These are phyloP conservation scores for Cliona cf. orientalis DNA, from an alignment of 37 sponge, comb jelly and placozoan genomes.

Conservation along the genomic window DNA sequence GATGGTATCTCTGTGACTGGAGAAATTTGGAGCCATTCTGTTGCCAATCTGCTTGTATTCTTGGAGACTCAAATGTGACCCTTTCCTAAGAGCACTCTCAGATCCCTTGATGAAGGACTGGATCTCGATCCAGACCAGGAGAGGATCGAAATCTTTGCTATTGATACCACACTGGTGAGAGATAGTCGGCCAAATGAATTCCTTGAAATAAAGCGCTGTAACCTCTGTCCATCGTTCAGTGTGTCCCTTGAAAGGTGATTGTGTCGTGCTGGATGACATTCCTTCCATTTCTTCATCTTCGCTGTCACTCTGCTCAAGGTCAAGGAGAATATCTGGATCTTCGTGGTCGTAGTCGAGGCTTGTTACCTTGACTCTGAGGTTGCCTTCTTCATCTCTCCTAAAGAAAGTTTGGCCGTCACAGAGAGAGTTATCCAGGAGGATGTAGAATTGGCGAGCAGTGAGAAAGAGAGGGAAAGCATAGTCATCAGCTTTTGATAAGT, in stretches of 20 bases:
- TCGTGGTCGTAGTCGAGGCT: slow-evolving; percentile 65
- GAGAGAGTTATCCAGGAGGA: slow-evolving; percentile 78
- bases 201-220: slow-evolving; percentile 66
- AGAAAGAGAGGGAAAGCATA: slow-evolving; percentile 71
- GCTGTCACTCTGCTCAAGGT: slow-evolving; percentile 48
- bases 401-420: slow-evolving; percentile 57
- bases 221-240: slow-evolving; percentile 38
- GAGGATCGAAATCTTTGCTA: slow-evolving; percentile 55
- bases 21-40: slow-evolving; percentile 80
- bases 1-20: slow-evolving; percentile 52
- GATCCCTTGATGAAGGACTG: slow-evolving; percentile 94
- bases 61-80: slow-evolving; percentile 35
- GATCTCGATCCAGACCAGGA: slow-evolving; percentile 90
- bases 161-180: slow-evolving; percentile 11
- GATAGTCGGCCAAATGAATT: slow-evolving; percentile 63
- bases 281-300: slow-evolving; percentile 31
- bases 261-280: no score
- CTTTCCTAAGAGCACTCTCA: slow-evolving; percentile 47
- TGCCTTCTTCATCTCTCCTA: slow-evolving; percentile 44
- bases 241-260: slow-evolving; percentile 7
- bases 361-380: slow-evolving; percentile 44
- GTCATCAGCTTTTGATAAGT: slow-evolving; percentile 23
- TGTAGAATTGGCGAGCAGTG: slow-evolving; percentile 77
- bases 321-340: slow-evolving; percentile 32
- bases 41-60: slow-evolving; percentile 71